Conservation (phyloP, 2,797 vertebrate genomes). For the Scomberomorus guttatus region DNA sequence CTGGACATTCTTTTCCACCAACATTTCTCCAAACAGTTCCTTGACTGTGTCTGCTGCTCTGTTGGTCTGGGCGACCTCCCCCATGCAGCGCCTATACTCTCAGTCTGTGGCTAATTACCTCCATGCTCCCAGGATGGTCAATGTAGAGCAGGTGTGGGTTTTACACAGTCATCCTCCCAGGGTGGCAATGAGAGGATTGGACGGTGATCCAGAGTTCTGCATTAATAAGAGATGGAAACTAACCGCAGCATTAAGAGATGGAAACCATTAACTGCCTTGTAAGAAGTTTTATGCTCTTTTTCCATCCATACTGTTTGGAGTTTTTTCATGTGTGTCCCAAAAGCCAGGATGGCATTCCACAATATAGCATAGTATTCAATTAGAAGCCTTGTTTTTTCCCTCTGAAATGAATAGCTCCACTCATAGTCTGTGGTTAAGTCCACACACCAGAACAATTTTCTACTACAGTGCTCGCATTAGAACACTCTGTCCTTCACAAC, state of each 20-base stretch:
- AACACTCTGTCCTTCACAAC: slow-evolving; percentile 69
- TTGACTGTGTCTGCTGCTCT: slow-evolving; percentile 51
- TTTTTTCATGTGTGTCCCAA: slow-evolving; percentile 57
- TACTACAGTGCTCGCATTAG: slow-evolving; percentile 69
- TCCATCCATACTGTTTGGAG: slow-evolving; percentile 70
- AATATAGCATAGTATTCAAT: slow-evolving; percentile 80
- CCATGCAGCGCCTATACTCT: slow-evolving; percentile 28
- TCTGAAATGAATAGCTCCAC: slow-evolving; percentile 75
- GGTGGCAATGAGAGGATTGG: slow-evolving; percentile 52
- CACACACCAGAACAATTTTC: slow-evolving; percentile 79
- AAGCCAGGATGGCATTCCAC: slow-evolving; percentile 78
- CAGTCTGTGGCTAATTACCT: slow-evolving; percentile 72
- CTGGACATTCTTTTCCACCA: slow-evolving; percentile 51
- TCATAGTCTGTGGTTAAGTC: slow-evolving; percentile 74
- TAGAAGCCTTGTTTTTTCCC: slow-evolving; percentile 73
- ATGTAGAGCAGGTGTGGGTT: slow-evolving; percentile 82
- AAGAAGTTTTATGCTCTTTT: slow-evolving; percentile 81
- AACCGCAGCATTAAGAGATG: slow-evolving; percentile 83
- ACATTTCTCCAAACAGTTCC: slow-evolving; percentile 39
- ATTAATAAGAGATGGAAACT: slow-evolving; percentile 84
- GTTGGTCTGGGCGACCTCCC: slow-evolving; percentile 22
- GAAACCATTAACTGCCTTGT: slow-evolving; percentile 84
- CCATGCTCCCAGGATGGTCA: slow-evolving; percentile 64
- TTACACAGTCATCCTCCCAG: slow-evolving; percentile 61
- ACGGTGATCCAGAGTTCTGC: slow-evolving; percentile 67